A percentile compares a stretch with the other conserved stretches of the same genome.
phyloP scores from a whole-genome alignment of 2,797 vertebrate species.

The Anguilla obscura region DNA sequence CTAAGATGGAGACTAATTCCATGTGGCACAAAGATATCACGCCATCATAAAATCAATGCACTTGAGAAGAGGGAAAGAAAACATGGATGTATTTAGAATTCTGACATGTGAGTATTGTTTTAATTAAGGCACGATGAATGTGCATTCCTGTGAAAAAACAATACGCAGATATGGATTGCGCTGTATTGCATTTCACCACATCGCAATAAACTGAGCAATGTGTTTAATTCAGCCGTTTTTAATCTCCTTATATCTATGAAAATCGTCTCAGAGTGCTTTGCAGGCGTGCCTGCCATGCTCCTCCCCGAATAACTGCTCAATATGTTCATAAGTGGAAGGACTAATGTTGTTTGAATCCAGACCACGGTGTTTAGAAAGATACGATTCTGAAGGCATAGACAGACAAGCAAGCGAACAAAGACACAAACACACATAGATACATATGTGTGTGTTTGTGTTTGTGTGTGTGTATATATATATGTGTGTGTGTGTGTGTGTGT shows the following conservation, averaged over 20 bases:
- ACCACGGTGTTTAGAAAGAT: constrained; percentile 39
- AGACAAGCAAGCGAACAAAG: constrained; percentile 35
- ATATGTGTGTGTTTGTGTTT: too few relatives aligned
- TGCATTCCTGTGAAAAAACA: neutral
- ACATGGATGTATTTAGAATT: neutral
- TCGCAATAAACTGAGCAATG: neutral
- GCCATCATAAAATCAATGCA: constrained; percentile 4
- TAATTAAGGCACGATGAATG: neutral
- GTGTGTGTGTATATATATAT: constrained; percentile 22
- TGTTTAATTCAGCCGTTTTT: neutral
- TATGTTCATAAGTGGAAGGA: neutral
- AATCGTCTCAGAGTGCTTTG: neutral
- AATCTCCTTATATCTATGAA: neutral
- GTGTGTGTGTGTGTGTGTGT: too few relatives aligned
- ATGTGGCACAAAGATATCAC: neutral
- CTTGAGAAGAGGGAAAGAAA: neutral
- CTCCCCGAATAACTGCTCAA: neutral
- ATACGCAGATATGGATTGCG: neutral
- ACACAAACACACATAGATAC: constrained; percentile 42
- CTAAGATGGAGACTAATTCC: neutral
- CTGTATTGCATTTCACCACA: neutral
- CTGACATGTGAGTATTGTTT: neutral
- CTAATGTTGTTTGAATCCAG: neutral
- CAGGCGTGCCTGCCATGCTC: neutral
- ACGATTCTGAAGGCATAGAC: constrained; percentile 34